Evolutionary conservation across 1,140 invertebrate species (phyloP).

Genomic region (Geopemphigus sp.): DNA sequence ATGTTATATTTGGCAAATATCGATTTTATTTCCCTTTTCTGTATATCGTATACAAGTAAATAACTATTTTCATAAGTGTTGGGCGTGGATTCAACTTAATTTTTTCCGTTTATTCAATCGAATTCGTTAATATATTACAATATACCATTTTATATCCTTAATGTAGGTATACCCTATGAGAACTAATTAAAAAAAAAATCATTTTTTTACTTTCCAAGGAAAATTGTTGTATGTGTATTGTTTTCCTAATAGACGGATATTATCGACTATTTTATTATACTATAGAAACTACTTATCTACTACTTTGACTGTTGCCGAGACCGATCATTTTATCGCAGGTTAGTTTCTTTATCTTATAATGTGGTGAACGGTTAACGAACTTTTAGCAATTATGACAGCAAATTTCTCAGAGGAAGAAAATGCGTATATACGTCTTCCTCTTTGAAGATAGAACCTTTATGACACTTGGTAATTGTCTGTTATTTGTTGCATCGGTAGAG

Average conservation of each 20-base stretch:
- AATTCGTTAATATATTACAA: not conserved
- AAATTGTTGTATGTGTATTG: too few relatives aligned
- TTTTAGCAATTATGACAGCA: slow-evolving; percentile 15
- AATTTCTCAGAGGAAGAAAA: slow-evolving; percentile 13
- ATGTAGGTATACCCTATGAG: not conserved
- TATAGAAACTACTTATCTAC: too few relatives aligned
- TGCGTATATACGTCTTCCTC: not conserved
- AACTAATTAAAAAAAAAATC: not conserved
- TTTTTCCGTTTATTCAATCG: slow-evolving; percentile 19
- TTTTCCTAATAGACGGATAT: too few relatives aligned
- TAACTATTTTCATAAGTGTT: slow-evolving; percentile 36
- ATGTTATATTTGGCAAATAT: slow-evolving; percentile 34
- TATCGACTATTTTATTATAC: too few relatives aligned
- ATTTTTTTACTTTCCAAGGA: not conserved
- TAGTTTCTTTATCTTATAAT: not conserved
- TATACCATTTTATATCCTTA: not conserved
- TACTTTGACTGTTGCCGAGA: too few relatives aligned
- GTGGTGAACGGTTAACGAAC: slow-evolving; percentile 28
- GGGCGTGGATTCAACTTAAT: slow-evolving; percentile 23
- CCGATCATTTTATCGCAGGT: too few relatives aligned
- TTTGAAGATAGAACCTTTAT: slow-evolving; percentile 35
- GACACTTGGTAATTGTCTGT: slow-evolving; percentile 34
- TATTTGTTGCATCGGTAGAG: slow-evolving; percentile 30
- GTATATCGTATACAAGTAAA: not conserved
- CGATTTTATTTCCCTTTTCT: not conserved